Evolutionary conservation across 1,140 invertebrate genomes (phyloP).

Genomic region (Trachymyrmex septentrionalis): DNA sequence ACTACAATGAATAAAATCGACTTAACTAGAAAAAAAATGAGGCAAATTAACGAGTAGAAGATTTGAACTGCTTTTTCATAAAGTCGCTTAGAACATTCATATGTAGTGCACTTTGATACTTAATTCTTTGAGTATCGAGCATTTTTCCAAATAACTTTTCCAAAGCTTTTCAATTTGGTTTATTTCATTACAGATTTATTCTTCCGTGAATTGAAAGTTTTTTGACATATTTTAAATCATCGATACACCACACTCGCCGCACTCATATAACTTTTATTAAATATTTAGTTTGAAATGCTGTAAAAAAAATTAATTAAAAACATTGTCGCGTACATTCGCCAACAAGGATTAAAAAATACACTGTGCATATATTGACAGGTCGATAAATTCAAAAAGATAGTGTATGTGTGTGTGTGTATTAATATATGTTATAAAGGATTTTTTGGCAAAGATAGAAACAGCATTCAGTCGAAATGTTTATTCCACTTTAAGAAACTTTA

Average conservation of each 20-base stretch:
- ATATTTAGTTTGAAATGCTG: neutral
- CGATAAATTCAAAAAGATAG: neutral
- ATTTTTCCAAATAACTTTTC: neutral
- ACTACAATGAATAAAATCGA: neutral
- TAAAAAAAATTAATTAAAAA: slow-evolving; percentile 5
- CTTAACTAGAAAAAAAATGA: neutral
- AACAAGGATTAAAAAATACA: neutral
- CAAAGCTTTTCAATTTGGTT: neutral
- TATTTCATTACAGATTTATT: neutral
- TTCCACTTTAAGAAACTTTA: slow-evolving; percentile 15
- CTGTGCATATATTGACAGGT: neutral
- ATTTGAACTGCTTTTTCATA: neutral
- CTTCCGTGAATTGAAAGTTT: neutral
- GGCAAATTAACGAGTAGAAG: neutral
- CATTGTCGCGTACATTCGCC: neutral
- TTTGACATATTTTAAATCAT: neutral
- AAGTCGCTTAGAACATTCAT: neutral
- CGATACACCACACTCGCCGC: neutral
- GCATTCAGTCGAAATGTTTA: slow-evolving; percentile 14
- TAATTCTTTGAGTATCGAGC: neutral
- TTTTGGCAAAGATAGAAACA: neutral
- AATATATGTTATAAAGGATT: slow-evolving; percentile 18
- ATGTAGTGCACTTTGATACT: neutral
- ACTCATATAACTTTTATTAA: neutral
- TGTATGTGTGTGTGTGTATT: neutral